A percentile compares a stretch with the other conserved stretches of the same genome.
phyloP scores from a whole-genome alignment of 2,888 invertebrate species.

The Tetropium fuscum region DNA sequence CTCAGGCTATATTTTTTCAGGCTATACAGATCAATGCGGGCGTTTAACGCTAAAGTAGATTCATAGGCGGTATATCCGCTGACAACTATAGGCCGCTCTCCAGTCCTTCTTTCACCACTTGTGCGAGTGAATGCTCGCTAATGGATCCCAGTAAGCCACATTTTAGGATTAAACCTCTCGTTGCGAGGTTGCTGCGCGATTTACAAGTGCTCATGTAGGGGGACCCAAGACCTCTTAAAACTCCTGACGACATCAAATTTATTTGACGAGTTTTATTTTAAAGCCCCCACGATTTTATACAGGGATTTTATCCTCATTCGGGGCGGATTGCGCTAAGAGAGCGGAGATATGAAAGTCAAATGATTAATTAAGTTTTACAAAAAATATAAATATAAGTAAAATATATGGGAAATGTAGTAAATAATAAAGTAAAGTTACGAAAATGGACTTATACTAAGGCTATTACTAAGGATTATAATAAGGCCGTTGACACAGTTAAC shows the following conservation, averaged over 20 bases:
- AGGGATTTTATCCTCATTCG: slow-evolving; percentile 3
- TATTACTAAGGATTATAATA: no score
- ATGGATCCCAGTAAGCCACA: slow-evolving; percentile 46
- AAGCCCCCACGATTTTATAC: slow-evolving; percentile 13
- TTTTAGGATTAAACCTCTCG: slow-evolving; percentile 46
- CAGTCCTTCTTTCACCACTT: slow-evolving; percentile 35
- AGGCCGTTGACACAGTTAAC: no score
- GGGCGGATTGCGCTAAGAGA: slow-evolving; percentile 5
- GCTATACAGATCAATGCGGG: background rate
- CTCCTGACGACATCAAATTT: slow-evolving; percentile 21
- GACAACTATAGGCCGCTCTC: slow-evolving; percentile 23
- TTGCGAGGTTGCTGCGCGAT: slow-evolving; percentile 34
- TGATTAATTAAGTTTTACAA: no score
- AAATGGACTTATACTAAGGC: no score
- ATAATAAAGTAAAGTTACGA: no score
- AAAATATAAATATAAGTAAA: no score
- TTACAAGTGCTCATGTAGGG: slow-evolving; percentile 28
- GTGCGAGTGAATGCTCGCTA: slow-evolving; percentile 47
- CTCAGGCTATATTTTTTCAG: no score
- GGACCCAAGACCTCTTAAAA: slow-evolving; percentile 17
- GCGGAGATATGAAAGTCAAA: slow-evolving; percentile 12
- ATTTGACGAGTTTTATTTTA: slow-evolving; percentile 25
- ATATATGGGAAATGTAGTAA: no score
- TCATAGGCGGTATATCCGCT: slow-evolving; percentile 31
- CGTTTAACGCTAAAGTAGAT: slow-evolving; percentile 9